Evolutionary conservation across 2,113 vertebrate species (phyloP).

Genomic region (Acanthisitta chloris): DNA sequence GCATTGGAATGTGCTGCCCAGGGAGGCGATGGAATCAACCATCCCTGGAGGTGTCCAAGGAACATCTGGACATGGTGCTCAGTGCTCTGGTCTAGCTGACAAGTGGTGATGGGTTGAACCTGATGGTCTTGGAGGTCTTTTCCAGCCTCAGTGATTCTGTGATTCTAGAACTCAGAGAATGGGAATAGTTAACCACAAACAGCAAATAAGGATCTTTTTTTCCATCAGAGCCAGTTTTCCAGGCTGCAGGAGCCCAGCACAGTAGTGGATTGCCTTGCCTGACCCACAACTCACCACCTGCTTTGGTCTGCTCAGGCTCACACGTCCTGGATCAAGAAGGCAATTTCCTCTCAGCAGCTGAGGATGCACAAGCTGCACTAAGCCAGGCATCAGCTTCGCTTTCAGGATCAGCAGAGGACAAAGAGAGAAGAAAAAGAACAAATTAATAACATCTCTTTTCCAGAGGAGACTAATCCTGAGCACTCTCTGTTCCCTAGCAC

Average conservation of each 20-base stretch:
- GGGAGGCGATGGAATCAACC: neutral
- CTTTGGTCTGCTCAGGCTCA: neutral
- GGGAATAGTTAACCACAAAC: rapidly evolving
- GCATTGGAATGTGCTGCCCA: neutral
- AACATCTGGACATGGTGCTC: neutral
- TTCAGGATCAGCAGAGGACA: neutral
- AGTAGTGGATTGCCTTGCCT: neutral
- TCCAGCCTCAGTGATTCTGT: rapidly evolving
- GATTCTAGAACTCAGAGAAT: neutral
- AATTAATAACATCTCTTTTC: neutral
- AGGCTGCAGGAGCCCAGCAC: neutral
- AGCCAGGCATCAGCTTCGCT: neutral
- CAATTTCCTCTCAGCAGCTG: neutral
- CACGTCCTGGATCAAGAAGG: neutral
- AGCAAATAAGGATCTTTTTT: neutral
- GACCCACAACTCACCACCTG: neutral
- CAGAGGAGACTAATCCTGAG: rapidly evolving
- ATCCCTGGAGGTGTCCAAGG: neutral
- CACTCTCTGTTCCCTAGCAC: neutral
- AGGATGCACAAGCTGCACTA: neutral
- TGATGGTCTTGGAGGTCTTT: rapidly evolving
- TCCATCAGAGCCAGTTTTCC: neutral
- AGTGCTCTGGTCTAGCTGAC: neutral
- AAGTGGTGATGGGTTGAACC: rapidly evolving
- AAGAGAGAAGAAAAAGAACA: neutral